Percentiles rank a stretch among this genome's conserved stretches.
Conservation (phyloP, 2,888 invertebrate species). For the Himalopsyche anomala region DNA sequence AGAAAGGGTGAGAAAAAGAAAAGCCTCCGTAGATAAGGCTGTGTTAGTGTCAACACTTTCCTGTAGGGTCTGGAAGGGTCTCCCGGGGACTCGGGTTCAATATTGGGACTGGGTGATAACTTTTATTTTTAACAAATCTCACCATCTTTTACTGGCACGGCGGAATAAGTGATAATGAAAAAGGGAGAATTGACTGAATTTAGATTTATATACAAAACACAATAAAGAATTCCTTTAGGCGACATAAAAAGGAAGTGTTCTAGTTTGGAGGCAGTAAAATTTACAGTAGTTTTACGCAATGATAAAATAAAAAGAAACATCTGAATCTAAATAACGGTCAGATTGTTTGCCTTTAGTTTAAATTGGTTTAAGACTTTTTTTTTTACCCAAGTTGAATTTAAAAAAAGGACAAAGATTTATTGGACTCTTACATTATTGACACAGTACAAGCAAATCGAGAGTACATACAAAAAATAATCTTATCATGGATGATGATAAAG, state of each 20-base stretch:
- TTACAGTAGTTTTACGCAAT: background rate
- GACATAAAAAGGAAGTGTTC: conserved; percentile 24
- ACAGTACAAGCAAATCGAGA: too few species aligned
- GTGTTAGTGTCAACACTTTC: conserved; percentile 26
- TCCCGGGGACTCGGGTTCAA: conserved; percentile 4
- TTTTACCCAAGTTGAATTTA: background rate
- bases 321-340: background rate
- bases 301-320: background rate
- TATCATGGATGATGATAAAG: too few species aligned
- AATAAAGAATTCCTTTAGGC: conserved; percentile 15
- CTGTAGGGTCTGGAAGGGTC: conserved; percentile 8
- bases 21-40: conserved; percentile 2
- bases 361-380: background rate
- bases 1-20: conserved; percentile 28
- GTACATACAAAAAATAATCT: too few species aligned
- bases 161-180: conserved; percentile 25
- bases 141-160: conserved; percentile 17
- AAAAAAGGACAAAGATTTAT: background rate
- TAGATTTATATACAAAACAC: conserved; percentile 2
- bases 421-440: too few species aligned
- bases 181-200: conserved; percentile 20
- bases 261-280: conserved; percentile 11
- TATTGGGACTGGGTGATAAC: conserved; percentile 7
- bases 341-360: background rate
- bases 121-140: conserved; percentile 31